These are phyloP conservation scores for Spodoptera frugiperda DNA, from an alignment of 1,140 invertebrate species.

Conservation along the genomic window DNA sequence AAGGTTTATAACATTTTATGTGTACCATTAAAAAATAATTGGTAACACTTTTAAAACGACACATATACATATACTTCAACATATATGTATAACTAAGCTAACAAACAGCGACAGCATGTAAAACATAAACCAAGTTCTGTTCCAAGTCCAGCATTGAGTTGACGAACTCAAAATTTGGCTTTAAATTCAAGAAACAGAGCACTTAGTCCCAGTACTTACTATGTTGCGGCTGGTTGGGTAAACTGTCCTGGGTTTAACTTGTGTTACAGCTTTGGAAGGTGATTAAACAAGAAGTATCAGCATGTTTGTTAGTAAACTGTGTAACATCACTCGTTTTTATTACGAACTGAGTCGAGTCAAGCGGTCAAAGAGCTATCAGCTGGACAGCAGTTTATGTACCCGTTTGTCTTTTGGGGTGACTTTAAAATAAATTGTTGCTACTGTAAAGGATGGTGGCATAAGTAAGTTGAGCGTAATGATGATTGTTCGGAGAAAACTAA, in stretches of 20 bases:
- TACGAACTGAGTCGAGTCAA: constrained; percentile 4
- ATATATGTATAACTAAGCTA: not conserved
- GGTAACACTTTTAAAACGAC: too few relatives aligned
- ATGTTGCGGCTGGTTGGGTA: constrained; percentile 37
- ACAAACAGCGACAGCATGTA: not conserved
- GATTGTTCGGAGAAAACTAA: too few relatives aligned
- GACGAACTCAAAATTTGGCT: constrained; percentile 34
- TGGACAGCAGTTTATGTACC: constrained; percentile 18
- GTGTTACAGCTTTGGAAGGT: constrained; percentile 28
- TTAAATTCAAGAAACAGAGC: constrained; percentile 37
- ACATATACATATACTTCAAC: too few relatives aligned
- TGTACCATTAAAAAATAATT: too few relatives aligned
- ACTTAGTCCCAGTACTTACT: constrained; percentile 28
- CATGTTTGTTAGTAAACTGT: constrained; percentile 37
- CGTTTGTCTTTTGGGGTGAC: constrained; percentile 1
- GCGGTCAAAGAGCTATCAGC: constrained; percentile 3
- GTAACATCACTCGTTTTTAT: constrained; percentile 39
- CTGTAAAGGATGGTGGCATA: too few relatives aligned
- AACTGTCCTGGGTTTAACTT: constrained; percentile 36
- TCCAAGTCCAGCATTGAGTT: constrained; percentile 7
- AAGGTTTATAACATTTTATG: too few relatives aligned
- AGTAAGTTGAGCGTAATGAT: too few relatives aligned
- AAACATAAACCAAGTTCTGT: not conserved
- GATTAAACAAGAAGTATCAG: constrained; percentile 42
- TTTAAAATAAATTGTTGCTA: too few relatives aligned